These are phyloP conservation scores for Perccottus glenii DNA, from an alignment of 2,113 vertebrate genomes.

Conservation along the genomic window DNA sequence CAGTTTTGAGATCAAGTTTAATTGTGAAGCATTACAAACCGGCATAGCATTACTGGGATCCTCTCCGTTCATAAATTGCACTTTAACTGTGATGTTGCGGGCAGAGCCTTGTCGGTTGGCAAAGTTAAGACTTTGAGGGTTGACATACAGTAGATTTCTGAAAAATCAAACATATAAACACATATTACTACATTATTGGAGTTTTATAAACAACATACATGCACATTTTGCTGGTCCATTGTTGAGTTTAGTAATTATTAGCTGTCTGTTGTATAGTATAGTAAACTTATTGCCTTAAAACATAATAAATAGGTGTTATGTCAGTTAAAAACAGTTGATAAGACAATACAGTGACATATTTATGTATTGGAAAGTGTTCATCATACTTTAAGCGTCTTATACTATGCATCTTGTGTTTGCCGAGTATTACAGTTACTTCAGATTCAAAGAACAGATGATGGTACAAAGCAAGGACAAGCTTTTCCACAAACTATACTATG, in stretches of 20 bases:
- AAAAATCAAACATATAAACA: constrained; percentile 24
- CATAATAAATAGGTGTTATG: background rate
- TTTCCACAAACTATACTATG: constrained; percentile 18
- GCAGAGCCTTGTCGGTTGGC: constrained; percentile 98
- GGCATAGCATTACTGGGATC: constrained; percentile 95
- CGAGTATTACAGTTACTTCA: constrained; percentile 25
- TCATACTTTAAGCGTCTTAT: background rate
- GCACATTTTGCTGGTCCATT: no score
- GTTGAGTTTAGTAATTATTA: no score
- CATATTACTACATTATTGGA: no score
- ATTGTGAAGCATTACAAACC: constrained; percentile 76
- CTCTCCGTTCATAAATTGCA: constrained; percentile 98
- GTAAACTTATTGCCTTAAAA: background rate
- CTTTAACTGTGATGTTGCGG: constrained; percentile 98
- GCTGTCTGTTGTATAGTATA: background rate
- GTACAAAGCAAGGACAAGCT: constrained; percentile 12
- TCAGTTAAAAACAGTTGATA: background rate
- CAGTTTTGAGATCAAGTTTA: no score
- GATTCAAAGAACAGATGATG: constrained; percentile 15
- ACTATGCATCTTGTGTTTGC: constrained; percentile 10
- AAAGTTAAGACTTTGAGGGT: constrained; percentile 98
- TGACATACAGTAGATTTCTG: constrained; percentile 96
- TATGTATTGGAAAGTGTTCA: background rate
- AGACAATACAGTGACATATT: background rate
- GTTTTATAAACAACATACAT: no score